These are phyloP conservation scores for Sphenopsis melanotis DNA, from an alignment of 2,797 vertebrate genomes.

Conservation along the genomic window DNA sequence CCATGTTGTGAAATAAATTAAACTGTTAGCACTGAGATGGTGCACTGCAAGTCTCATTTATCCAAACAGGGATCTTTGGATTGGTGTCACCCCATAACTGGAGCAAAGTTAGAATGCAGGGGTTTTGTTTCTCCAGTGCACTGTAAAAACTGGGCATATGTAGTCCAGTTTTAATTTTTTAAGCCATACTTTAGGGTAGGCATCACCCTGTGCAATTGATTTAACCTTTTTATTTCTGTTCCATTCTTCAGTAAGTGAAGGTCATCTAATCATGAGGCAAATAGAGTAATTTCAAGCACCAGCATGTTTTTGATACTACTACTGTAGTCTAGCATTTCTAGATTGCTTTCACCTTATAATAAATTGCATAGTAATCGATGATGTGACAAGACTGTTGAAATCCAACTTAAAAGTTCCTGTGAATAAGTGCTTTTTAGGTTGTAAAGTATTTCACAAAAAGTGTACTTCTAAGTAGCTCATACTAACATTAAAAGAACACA, in stretches of 20 bases:
- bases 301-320: not conserved
- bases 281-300: not conserved
- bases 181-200: not conserved
- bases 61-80: not conserved
- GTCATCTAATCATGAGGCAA: not conserved
- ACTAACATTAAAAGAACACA: not conserved
- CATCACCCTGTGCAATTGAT: not conserved
- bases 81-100: not conserved
- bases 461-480: not conserved
- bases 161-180: not conserved
- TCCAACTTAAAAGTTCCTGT: not conserved
- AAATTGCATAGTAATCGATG: not conserved
- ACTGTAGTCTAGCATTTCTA: not conserved
- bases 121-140: not conserved
- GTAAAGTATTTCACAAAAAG: not conserved
- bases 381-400: not conserved
- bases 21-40: rapidly evolving
- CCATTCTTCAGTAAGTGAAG: not conserved
- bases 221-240: not conserved
- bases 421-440: not conserved
- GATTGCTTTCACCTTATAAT: not conserved
- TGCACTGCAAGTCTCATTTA: not conserved
- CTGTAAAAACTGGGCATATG: not conserved
- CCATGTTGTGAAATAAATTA: rapidly evolving
- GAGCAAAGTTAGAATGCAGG: not conserved